A percentile compares a stretch with the other conserved stretches of the same genome.
phyloP scores from a whole-genome alignment of 92 coral and sea anemone genomes.

The Desmophyllum pertusum region DNA sequence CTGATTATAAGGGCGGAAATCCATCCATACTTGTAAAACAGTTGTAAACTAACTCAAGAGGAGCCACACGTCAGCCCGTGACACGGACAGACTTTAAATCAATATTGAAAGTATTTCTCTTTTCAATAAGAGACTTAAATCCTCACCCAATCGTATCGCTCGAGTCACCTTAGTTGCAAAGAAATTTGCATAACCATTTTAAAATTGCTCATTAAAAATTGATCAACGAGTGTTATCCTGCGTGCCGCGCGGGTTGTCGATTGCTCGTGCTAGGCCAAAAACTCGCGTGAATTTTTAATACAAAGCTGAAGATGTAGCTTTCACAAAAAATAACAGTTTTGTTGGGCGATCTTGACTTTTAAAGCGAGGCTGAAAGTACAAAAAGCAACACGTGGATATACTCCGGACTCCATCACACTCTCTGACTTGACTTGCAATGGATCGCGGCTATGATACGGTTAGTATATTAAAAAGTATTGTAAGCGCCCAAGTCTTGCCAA shows the following conservation, averaged over 20 bases:
- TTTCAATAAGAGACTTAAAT: not conserved
- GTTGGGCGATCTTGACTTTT: not conserved
- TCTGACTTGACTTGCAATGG: not conserved
- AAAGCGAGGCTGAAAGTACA: not conserved
- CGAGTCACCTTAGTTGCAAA: conserved; percentile 3
- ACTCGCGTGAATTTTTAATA: not conserved
- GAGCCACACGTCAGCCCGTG: not conserved
- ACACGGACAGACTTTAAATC: not conserved
- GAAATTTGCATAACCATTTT: conserved; percentile 28
- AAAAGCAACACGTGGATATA: not conserved
- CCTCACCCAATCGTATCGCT: conserved; percentile 23
- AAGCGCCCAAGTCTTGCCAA: not conserved
- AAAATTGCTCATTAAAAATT: conserved; percentile 12
- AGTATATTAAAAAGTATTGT: not conserved
- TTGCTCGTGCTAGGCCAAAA: not conserved
- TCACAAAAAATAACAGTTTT: not conserved
- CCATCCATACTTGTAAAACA: no score
- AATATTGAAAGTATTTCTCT: not conserved
- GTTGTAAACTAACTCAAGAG: not conserved
- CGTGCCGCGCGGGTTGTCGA: not conserved
- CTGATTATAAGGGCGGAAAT: no score
- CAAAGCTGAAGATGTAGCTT: not conserved
- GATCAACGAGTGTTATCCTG: not conserved
- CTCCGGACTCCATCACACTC: not conserved
- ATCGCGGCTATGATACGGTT: conserved; percentile 1